A percentile compares a stretch with the other conserved stretches of the same genome.
phyloP scores from a whole-genome alignment of 2,888 invertebrate species.

The Dicyrtomina minuta region DNA sequence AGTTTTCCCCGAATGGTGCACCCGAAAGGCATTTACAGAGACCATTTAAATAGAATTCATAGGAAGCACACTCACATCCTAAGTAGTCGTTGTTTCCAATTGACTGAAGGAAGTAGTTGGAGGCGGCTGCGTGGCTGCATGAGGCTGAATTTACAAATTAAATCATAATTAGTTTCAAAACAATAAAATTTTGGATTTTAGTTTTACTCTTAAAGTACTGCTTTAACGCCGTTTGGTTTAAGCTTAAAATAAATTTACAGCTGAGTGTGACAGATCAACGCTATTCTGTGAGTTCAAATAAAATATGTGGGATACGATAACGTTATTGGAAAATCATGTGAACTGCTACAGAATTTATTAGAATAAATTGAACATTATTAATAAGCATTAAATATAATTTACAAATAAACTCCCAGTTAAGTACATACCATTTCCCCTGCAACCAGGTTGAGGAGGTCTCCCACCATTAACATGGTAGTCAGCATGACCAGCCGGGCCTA shows the following conservation, averaged over 20 bases:
- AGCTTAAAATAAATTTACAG: no score
- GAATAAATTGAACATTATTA: neutral
- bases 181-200: neutral
- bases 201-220: no score
- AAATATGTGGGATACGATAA: no score
- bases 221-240: no score
- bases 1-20: neutral
- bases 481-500: slow-evolving; percentile 10
- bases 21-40: neutral
- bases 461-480: slow-evolving; percentile 30
- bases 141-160: slow-evolving; percentile 5
- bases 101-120: slow-evolving; percentile 13
- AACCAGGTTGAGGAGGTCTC: slow-evolving; percentile 20
- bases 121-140: slow-evolving; percentile 20
- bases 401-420: neutral
- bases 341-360: no score
- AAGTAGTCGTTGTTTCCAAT: neutral
- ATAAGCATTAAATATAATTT: neutral
- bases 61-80: neutral
- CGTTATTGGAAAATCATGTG: no score
- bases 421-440: slow-evolving; percentile 9
- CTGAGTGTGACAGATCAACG: no score
- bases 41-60: neutral
- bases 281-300: no score
- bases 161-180: neutral